Percentiles rank a stretch among this genome's conserved stretches.
phyloP scores from a whole-genome alignment of 2,113 vertebrate genomes.

The Natator depressus region DNA sequence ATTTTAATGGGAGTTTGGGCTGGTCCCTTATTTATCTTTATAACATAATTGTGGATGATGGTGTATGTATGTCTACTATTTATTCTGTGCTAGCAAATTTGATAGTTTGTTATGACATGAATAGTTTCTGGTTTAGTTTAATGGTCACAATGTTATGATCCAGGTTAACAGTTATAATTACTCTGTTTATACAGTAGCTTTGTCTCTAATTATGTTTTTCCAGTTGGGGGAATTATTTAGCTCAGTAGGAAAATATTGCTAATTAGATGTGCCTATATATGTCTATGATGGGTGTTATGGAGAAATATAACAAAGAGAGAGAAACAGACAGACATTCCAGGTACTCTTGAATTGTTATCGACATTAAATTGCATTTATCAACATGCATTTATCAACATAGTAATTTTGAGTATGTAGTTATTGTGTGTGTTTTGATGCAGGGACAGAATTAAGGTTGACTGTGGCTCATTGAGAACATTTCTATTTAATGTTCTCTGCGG shows the following conservation, averaged over 20 bases:
- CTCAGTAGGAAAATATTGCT: neutral
- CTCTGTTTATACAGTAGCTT: neutral
- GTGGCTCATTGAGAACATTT: too few relatives aligned
- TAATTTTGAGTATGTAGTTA: too few relatives aligned
- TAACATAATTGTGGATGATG: too few relatives aligned
- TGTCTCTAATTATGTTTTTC: neutral
- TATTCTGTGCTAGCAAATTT: neutral
- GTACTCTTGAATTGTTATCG: neutral
- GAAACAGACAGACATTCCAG: neutral
- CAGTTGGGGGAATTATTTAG: neutral
- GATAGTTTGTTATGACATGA: neutral
- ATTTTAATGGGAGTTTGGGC: too few relatives aligned
- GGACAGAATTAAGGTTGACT: neutral
- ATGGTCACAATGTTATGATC: neutral
- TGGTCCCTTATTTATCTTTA: too few relatives aligned
- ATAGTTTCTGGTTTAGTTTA: neutral
- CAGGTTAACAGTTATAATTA: neutral
- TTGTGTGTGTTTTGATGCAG: neutral
- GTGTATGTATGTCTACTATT: neutral
- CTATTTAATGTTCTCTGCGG: too few relatives aligned
- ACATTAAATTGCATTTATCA: too few relatives aligned
- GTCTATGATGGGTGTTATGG: neutral
- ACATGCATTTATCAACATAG: too few relatives aligned
- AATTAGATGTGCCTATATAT: neutral
- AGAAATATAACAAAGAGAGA: neutral